Conservation (phyloP, 2,113 vertebrate species). For the Polypterus bichir region DNA sequence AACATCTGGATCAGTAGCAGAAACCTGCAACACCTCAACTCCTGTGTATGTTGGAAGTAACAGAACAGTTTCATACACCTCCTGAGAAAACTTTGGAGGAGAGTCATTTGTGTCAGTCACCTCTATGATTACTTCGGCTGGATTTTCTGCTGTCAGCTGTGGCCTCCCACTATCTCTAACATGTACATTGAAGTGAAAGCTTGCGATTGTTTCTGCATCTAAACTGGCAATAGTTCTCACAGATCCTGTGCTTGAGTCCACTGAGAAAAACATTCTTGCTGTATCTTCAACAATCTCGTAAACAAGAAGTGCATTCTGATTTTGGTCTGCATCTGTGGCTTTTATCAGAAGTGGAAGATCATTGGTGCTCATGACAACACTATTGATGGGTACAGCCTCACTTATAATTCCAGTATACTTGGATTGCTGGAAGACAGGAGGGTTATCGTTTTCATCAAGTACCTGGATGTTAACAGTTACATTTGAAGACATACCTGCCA, state of each 20-base stretch:
- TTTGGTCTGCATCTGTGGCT: constrained; percentile 78
- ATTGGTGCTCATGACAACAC: constrained; percentile 61
- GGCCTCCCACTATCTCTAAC: constrained; percentile 84
- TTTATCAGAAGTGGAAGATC: constrained; percentile 76
- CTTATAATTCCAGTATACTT: constrained; percentile 77
- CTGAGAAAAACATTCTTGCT: constrained; percentile 82
- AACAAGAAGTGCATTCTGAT: constrained; percentile 80
- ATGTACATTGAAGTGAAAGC: constrained; percentile 80
- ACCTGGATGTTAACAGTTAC: constrained; percentile 70
- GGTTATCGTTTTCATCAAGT: constrained; percentile 86
- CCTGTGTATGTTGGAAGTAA: constrained; percentile 82
- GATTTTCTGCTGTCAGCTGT: constrained; percentile 78
- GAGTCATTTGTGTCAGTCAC: constrained; percentile 91
- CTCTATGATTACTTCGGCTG: constrained; percentile 77
- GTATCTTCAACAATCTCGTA: constrained; percentile 91
- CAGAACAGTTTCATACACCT: constrained; percentile 72
- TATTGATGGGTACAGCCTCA: constrained; percentile 79
- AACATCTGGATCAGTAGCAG: constrained; percentile 76
- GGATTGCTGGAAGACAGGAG: constrained; percentile 74
- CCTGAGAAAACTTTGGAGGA: constrained; percentile 75
- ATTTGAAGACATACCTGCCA: constrained; percentile 89
- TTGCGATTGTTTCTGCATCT: constrained; percentile 79
- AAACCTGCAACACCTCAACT: constrained; percentile 79
- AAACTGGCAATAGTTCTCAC: constrained; percentile 82
- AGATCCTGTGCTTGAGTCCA: constrained; percentile 88